phyloP scores from a whole-genome alignment of 2,113 vertebrate species.

The Nerophis lumbriciformis region DNA sequence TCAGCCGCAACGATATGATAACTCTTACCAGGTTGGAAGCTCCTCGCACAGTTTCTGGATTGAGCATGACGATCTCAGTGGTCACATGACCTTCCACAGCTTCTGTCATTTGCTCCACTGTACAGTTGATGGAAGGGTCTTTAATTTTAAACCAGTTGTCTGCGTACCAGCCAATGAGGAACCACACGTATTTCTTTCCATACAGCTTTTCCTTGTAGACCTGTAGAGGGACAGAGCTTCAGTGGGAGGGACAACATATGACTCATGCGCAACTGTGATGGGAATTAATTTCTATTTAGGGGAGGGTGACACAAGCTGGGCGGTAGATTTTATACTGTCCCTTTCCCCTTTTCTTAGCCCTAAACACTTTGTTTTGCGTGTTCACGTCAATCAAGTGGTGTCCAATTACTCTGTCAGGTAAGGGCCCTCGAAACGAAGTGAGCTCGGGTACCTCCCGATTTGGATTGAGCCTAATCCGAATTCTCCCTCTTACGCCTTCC shows the following conservation, averaged over 20 bases:
- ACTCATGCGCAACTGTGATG: background rate
- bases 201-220: conserved; percentile 91
- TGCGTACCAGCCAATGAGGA: conserved; percentile 89
- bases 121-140: conserved; percentile 86
- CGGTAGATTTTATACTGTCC: too few relatives aligned
- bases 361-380: too few relatives aligned
- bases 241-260: background rate
- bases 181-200: conserved; percentile 90
- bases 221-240: conserved; percentile 47
- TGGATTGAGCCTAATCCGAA: too few relatives aligned
- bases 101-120: conserved; percentile 85
- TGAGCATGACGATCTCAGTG: conserved; percentile 91
- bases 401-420: too few relatives aligned
- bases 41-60: conserved; percentile 85
- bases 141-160: conserved; percentile 92
- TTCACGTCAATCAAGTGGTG: too few relatives aligned
- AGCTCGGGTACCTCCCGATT: too few relatives aligned
- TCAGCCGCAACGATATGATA: too few relatives aligned
- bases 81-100: conserved; percentile 88
- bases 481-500: too few relatives aligned
- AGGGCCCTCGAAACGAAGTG: too few relatives aligned
- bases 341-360: too few relatives aligned
- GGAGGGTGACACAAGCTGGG: background rate
- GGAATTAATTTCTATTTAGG: background rate
- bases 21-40: conserved; percentile 83